phyloP scores from a whole-genome alignment of 2,888 invertebrate genomes.

The Mythimna albipuncta region DNA sequence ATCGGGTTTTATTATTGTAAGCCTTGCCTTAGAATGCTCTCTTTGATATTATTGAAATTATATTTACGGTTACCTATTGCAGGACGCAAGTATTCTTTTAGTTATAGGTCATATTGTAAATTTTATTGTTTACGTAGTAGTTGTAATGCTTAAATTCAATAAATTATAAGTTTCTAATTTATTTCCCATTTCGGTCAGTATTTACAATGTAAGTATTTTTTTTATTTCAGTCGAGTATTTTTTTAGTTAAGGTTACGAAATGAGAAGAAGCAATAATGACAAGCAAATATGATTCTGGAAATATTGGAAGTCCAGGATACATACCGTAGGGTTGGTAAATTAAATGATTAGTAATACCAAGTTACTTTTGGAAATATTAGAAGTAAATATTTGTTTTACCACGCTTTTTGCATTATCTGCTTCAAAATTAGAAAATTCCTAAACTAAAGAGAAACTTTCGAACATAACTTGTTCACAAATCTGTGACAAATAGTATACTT shows the following conservation, averaged over 20 bases:
- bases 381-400: constrained; percentile 34
- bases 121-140: constrained; percentile 83
- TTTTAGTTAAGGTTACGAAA: constrained; percentile 77
- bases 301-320: constrained; percentile 41
- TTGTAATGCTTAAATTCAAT: constrained; percentile 76
- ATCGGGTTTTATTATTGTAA: constrained; percentile 72
- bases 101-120: constrained; percentile 86
- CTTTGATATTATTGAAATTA: constrained; percentile 86
- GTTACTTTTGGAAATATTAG: constrained; percentile 30
- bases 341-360: constrained; percentile 29
- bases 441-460: constrained; percentile 51
- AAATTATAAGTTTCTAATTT: constrained; percentile 87
- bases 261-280: constrained; percentile 83
- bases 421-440: constrained; percentile 31
- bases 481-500: constrained; percentile 40
- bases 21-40: constrained; percentile 90
- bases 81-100: constrained; percentile 90
- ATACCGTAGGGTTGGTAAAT: constrained; percentile 46
- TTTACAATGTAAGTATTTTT: constrained; percentile 89
- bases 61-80: constrained; percentile 89
- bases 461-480: constrained; percentile 39
- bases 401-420: constrained; percentile 48
- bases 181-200: constrained; percentile 90
- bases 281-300: constrained; percentile 60
- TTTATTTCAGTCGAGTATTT: constrained; percentile 81